Evolutionary conservation across 2,797 vertebrate species (phyloP), one percentile per base, ranked within the genome.

Genomic region (Sebastes diaconus): DNA sequence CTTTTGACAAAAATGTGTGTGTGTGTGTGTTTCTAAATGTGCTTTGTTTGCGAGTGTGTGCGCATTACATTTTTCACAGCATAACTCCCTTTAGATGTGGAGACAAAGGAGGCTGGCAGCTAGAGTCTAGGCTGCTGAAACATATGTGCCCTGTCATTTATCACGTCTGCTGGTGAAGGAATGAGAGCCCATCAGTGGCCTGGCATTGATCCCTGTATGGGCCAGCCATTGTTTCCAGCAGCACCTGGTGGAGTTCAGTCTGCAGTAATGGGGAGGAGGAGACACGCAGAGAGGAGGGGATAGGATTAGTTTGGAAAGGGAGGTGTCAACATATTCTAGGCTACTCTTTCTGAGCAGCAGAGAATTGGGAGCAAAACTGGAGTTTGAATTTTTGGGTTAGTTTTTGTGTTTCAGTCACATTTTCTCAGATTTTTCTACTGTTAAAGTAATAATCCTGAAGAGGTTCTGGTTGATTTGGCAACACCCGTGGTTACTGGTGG

Each of bases 171-270:
- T 95, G 94, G 94, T 96, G 95, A 95, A 92, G 96, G 97, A 98
- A 97, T 96, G 97, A 97, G 97, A 96, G 95, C 95, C 96, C 96
- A 97, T 98, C 97, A 97, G 97, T 96, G 95, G 97, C 96, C 96
- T 97, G 94, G 95, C 97, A 98, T 98, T 97, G 97, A 97, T 98
- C 96, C 93, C 90, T 90, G 94, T 92, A 93, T 94, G 95, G 93
- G 94, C 87, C 90, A 70, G 94, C 97, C 96, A 97, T 98, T 98
- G 97, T 98, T 98, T 96, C 97, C 96, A 95, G 94, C 91, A 94
- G 94, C 96, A 96, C 95, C 95, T 95, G 95, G 92, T 95, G 93
- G 95, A 96, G 96, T 95, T 97, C 94, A 91, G 94, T 84, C 88
- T 93, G 96, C 96, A 95, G 97, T 97, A 97, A 97, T 96, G 80